These are phyloP conservation scores for Drosophila tripunctata DNA, from an alignment of 2,888 invertebrate genomes.

Conservation along the genomic window DNA sequence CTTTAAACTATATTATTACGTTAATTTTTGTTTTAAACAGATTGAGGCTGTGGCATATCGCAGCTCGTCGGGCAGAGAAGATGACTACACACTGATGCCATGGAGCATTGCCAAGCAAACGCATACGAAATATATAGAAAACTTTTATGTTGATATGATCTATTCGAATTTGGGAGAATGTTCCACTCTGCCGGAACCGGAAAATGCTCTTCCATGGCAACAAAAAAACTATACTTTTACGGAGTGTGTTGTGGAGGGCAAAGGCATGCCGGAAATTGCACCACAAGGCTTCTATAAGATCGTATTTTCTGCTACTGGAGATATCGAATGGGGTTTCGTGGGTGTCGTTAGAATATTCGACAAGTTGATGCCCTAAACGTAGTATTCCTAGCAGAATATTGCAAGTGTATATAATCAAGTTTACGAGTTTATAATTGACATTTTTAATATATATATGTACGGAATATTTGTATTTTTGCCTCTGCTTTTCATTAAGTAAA, in stretches of 20 bases:
- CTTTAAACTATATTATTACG: not conserved
- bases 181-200: conserved; percentile 20
- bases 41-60: conserved; percentile 32
- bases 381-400: too few species aligned
- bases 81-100: conserved; percentile 46
- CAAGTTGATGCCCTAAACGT: not conserved
- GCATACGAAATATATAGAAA: conserved; percentile 3
- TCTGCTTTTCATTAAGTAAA: too few species aligned
- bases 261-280: conserved; percentile 51
- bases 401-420: too few species aligned
- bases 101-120: conserved; percentile 30
- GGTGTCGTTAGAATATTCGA: conserved; percentile 7
- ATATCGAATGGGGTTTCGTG: conserved; percentile 46
- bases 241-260: conserved; percentile 21
- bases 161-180: conserved; percentile 39
- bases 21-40: conserved; percentile 22
- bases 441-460: too few species aligned
- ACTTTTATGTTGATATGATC: conserved; percentile 33
- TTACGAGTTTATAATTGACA: too few species aligned
- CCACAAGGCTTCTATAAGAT: conserved; percentile 56
- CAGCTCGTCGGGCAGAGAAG: conserved; percentile 46
- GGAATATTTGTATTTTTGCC: too few species aligned
- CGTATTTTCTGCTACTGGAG: not conserved
- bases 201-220: conserved; percentile 3
- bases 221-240: not conserved